Conservation (phyloP, 1,140 invertebrate species). For the Dufourea novaeangliae region DNA sequence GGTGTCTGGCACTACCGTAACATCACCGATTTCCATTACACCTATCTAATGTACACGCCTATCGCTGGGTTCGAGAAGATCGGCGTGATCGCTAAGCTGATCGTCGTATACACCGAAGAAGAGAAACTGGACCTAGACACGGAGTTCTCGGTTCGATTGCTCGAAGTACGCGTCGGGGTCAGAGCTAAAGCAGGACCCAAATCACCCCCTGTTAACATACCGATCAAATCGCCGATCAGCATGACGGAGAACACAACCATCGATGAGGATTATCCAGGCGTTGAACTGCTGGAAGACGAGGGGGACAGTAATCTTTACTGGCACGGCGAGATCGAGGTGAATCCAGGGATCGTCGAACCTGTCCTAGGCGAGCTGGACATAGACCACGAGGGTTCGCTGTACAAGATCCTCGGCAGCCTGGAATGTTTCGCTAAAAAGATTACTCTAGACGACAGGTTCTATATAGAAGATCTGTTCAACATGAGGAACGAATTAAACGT, state of each 20-base stretch:
- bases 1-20: constrained; percentile 89
- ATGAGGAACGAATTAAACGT: constrained; percentile 86
- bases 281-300: constrained; percentile 76
- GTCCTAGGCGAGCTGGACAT: constrained; percentile 83
- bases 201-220: constrained; percentile 67
- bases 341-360: constrained; percentile 76
- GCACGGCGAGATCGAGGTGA: constrained; percentile 82
- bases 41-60: constrained; percentile 89
- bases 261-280: not conserved
- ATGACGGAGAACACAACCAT: not conserved
- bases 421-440: constrained; percentile 82
- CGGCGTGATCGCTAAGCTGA: constrained; percentile 87
- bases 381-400: constrained; percentile 82
- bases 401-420: constrained; percentile 80
- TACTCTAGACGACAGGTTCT: constrained; percentile 79
- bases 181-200: constrained; percentile 72
- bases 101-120: constrained; percentile 75
- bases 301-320: constrained; percentile 82
- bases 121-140: constrained; percentile 84
- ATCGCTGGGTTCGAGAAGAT: constrained; percentile 88
- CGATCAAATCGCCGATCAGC: constrained; percentile 46
- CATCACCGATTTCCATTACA: constrained; percentile 88
- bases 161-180: constrained; percentile 83
- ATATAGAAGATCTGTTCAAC: constrained; percentile 83
- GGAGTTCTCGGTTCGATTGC: constrained; percentile 86